Base-by-base conservation (phyloP, 1,140 invertebrate genomes). In the Parapsyche elsis region DNA sequence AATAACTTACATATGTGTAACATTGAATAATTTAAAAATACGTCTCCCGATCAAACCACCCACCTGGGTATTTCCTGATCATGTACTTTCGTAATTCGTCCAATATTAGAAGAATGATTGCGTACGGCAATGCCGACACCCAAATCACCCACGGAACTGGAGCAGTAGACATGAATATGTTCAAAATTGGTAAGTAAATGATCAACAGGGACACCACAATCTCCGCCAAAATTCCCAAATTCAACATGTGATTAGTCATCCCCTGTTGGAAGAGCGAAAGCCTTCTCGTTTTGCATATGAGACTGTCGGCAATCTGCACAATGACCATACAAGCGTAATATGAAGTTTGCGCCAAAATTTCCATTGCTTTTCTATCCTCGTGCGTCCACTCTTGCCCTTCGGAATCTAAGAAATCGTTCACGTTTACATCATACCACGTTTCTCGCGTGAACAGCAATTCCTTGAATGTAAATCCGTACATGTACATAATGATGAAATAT, bases 401-500 rank as follows among this genome's bases (percentile, higher is more conserved):
- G 16, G 94, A 95, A 87, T 97, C 95, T 64, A 89, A 86, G 1
- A 97, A 86, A 84, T 94, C 91, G 84, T 93, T 93, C 5, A 94
- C 88, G 7, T 89, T 88, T 57, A 87, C 86, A 5, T 92, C 91
- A 84, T 38, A 38, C 95, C 95, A 97, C 59, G 92, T 84, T 61
- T 91, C 88, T 77, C 95, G 90, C n/a, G 87, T 81, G 84, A 89
- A 90, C 16, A 96, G 83, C 21, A 97, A 86, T 80, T 87, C 87
- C 0, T 85, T 85, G 0, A 95, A 94, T 84, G 92, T 90, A 86
- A 96, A 97, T 7, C 95, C 96, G 85, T 94, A 92, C 84, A 96
- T 92, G n/a, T 94, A 93, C 92, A 96, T 94, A 24, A 97, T 94
- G 0, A 95, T 91, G 84, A 96, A 95, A 86, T 97, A 97, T 0